phyloP scores from a whole-genome alignment of 2,888 invertebrate species.

The Cephus spinipes region DNA sequence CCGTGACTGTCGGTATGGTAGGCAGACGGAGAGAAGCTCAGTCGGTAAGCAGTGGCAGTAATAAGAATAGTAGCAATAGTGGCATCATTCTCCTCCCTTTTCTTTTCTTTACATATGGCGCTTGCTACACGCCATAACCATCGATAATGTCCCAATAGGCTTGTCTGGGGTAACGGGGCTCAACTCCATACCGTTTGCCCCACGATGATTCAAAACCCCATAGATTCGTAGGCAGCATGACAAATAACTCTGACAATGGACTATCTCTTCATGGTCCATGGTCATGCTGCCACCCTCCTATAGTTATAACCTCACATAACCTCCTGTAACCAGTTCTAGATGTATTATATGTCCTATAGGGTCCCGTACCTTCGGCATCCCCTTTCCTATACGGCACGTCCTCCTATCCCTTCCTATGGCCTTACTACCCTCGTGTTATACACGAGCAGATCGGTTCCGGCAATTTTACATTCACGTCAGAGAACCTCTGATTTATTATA shows the following conservation, averaged over 20 bases:
- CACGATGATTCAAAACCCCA: slow-evolving; percentile 46
- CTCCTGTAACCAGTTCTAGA: background rate
- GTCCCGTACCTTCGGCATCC: slow-evolving; percentile 27
- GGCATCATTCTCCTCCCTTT: background rate
- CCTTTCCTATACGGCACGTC: background rate
- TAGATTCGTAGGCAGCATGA: slow-evolving; percentile 59
- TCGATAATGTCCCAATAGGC: slow-evolving; percentile 59
- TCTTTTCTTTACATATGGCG: slow-evolving; percentile 44
- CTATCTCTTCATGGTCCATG: slow-evolving; percentile 15
- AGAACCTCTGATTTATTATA: slow-evolving; percentile 56
- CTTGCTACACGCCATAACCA: slow-evolving; percentile 54
- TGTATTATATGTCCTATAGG: background rate
- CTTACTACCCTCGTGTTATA: slow-evolving; percentile 48
- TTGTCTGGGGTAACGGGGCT: slow-evolving; percentile 19
- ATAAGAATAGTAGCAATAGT: background rate
- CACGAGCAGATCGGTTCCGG: slow-evolving; percentile 63
- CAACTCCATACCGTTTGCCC: slow-evolving; percentile 14
- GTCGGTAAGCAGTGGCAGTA: background rate
- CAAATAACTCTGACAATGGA: slow-evolving; percentile 64
- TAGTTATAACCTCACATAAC: background rate
- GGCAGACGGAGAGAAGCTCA: background rate
- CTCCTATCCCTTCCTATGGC: background rate
- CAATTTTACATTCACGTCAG: slow-evolving; percentile 63
- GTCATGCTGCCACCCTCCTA: slow-evolving; percentile 2
- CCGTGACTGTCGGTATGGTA: background rate